Percentiles rank a stretch among this genome's conserved stretches.
Conservation (phyloP, 2,113 vertebrate genomes). For the Cavia porcellus region DNA sequence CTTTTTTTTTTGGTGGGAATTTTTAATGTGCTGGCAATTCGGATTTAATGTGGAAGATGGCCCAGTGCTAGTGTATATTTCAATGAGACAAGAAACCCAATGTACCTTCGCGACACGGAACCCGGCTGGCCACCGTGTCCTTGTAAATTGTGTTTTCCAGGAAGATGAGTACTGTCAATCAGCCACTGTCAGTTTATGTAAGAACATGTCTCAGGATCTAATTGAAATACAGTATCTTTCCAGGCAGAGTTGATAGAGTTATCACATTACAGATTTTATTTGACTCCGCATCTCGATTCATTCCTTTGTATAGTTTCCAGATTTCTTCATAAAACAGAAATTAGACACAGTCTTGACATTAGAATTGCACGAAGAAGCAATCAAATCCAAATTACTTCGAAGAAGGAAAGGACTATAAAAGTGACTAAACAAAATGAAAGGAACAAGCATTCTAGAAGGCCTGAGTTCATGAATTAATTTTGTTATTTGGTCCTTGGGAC, state of each 20-base stretch:
- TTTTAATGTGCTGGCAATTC: constrained; percentile 60
- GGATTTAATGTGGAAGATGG: background rate
- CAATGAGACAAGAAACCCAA: background rate
- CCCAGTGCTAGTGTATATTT: background rate
- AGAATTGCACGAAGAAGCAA: constrained; percentile 84
- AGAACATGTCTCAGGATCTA: constrained; percentile 82
- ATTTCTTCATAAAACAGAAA: constrained; percentile 86
- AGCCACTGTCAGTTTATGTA: constrained; percentile 79
- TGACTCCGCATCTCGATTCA: constrained; percentile 81
- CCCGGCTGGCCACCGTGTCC: constrained; percentile 52
- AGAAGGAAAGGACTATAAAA: constrained; percentile 83
- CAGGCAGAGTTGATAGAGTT: constrained; percentile 83
- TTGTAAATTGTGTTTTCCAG: constrained; percentile 71
- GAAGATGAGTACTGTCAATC: constrained; percentile 83
- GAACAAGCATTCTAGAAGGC: constrained; percentile 71
- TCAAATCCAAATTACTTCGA: constrained; percentile 85
- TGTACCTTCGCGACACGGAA: constrained; percentile 5
- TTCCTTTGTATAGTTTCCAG: constrained; percentile 83
- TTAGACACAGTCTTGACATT: constrained; percentile 85
- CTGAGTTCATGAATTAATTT: constrained; percentile 80
- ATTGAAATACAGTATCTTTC: constrained; percentile 84
- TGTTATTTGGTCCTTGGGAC: constrained; percentile 76
- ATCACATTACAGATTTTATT: constrained; percentile 85
- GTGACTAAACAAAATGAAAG: constrained; percentile 81
- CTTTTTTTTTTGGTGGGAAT: constrained; percentile 55